These are phyloP conservation scores for Ptychoptera contaminata DNA, from an alignment of 2,888 invertebrate species.

Conservation along the genomic window DNA sequence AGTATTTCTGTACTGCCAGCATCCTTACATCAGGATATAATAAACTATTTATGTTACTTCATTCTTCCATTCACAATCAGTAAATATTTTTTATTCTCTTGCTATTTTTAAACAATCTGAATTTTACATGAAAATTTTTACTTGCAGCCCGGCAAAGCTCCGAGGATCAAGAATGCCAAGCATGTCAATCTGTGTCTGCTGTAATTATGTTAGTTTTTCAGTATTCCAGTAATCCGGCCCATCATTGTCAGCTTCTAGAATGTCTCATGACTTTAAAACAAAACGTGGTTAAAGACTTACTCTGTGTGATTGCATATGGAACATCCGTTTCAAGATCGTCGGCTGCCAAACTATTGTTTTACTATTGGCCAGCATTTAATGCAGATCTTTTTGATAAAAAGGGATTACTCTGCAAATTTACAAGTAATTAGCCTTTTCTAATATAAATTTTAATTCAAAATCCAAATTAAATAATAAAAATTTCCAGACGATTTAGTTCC, in stretches of 20 bases:
- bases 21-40: slow-evolving; percentile 82
- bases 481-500: slow-evolving; percentile 53
- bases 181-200: slow-evolving; percentile 75
- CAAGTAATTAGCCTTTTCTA: slow-evolving; percentile 46
- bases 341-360: slow-evolving; percentile 91
- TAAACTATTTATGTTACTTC: slow-evolving; percentile 88
- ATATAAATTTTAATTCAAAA: background rate
- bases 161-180: slow-evolving; percentile 60
- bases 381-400: slow-evolving; percentile 83
- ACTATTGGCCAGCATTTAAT: slow-evolving; percentile 98
- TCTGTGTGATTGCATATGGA: slow-evolving; percentile 93
- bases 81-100: slow-evolving; percentile 36
- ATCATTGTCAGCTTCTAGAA: slow-evolving; percentile 92
- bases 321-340: slow-evolving; percentile 86
- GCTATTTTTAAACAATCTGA: background rate
- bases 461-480: slow-evolving; percentile 1
- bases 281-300: slow-evolving; percentile 78
- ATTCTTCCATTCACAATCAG: slow-evolving; percentile 91
- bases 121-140: background rate
- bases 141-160: slow-evolving; percentile 47
- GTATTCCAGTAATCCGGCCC: slow-evolving; percentile 85
- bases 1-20: slow-evolving; percentile 85
- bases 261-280: slow-evolving; percentile 89
- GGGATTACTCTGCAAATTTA: slow-evolving; percentile 72
- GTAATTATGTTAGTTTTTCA: slow-evolving; percentile 97